Conservation (phyloP, 2,113 vertebrate species). For the Semicossyphus pulcher region DNA sequence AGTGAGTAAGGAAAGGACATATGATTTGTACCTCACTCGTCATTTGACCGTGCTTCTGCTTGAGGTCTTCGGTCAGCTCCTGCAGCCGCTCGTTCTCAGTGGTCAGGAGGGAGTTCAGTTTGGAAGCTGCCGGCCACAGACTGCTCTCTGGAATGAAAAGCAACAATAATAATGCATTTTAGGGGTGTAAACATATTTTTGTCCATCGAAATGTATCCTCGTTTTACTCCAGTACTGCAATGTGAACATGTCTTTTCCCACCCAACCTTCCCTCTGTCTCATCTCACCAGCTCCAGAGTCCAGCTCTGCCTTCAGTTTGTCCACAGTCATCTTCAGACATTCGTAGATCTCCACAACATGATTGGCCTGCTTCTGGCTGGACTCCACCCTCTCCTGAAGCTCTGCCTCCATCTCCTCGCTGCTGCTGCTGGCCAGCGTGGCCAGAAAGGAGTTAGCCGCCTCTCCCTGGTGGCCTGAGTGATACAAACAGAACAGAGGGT, state of each 20-base stretch:
- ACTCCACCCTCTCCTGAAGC: slow-evolving; percentile 93
- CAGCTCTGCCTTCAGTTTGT: slow-evolving; percentile 76
- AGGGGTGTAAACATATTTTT: not conserved
- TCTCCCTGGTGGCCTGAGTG: slow-evolving; percentile 87
- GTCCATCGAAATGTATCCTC: no score
- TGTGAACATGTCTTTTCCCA: no score
- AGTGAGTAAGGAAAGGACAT: not conserved
- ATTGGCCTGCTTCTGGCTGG: slow-evolving; percentile 88
- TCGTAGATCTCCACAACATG: slow-evolving; percentile 91
- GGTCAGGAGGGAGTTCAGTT: slow-evolving; percentile 87
- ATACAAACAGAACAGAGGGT: not conserved
- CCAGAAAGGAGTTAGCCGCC: slow-evolving; percentile 91
- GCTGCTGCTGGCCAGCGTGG: slow-evolving; percentile 94
- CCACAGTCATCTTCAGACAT: slow-evolving; percentile 83
- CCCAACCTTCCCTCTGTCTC: not conserved
- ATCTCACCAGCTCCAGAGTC: slow-evolving; percentile 76
- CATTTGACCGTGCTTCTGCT: slow-evolving; percentile 93
- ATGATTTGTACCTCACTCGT: slow-evolving; percentile 88
- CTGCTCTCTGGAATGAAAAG: slow-evolving; percentile 77
- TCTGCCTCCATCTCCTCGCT: slow-evolving; percentile 97
- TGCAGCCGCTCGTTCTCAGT: slow-evolving; percentile 90
- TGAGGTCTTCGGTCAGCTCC: slow-evolving; percentile 90
- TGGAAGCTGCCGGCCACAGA: slow-evolving; percentile 86
- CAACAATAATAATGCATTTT: not conserved
- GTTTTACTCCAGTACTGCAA: not conserved